Evolutionary conservation across 2,888 invertebrate species (phyloP), one percentile per base, ranked within the genome.

Genomic region (Iselma pallidipennis): DNA sequence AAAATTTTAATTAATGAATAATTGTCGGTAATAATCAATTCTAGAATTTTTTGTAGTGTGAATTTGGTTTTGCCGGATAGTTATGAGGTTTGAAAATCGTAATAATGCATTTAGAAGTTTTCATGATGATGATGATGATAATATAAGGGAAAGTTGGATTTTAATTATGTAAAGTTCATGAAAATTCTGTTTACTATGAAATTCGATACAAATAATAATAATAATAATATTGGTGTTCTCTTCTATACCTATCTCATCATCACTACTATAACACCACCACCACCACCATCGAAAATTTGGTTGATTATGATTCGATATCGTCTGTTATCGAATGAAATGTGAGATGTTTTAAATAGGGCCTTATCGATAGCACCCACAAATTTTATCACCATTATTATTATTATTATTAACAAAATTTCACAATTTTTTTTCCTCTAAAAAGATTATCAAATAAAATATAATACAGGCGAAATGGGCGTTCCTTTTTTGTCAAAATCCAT

Each of bases 111-210:
- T 37, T 37, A 16, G 2, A 16, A 37, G 37, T 37, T 37, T 45
- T 45, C 45, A n/a, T n/a, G n/a, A n/a, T n/a, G n/a, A n/a, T n/a
- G n/a, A n/a, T n/a, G n/a, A n/a, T n/a, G n/a, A n/a, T 64, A 54
- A 48, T 57, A 55, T 49, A 61, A 64, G 56, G 37, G 54, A 57
- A 63, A 55, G 64, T 61, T 25, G 16, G 61, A 61, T 64, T 64
- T 45, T 64, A 64, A 64, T 64, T 64, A 64, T 50, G 54, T 64
- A 57, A 64, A 64, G 57, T 64, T 61, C 9, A 2, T 1, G 3
- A 53, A 54, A 57, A 60, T 54, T 60, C 57, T 63, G 57, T 59
- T 57, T 55, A 49, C 63, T 63, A 63, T 63, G 63, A 59, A 63
- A 63, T 63, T 56, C 51, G 52, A 63, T 59, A 62, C 55, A 42